Base-by-base conservation (phyloP, 1,140 invertebrate genomes). In the Drosophila dunni region DNA sequence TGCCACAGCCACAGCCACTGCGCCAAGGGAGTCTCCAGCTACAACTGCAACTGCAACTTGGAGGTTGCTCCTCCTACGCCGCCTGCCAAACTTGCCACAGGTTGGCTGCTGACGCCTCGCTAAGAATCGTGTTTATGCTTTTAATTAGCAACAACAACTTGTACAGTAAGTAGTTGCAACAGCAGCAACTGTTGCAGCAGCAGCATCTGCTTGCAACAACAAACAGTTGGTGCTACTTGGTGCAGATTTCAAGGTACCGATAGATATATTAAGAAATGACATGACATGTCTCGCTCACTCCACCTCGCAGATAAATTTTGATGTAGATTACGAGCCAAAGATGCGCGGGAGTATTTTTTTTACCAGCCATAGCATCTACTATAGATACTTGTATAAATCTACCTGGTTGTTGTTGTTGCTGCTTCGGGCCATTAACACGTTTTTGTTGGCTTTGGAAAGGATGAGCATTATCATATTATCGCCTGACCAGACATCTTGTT, bases 111-210 rank as follows among this genome's bases (percentile, higher is more conserved):
- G 75, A 89, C 84, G 84, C 84, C 84, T 89, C 77, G 84, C 78
- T 89, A 90, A 89, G 84, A 89, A 90, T 89, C 84, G 84, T 89
- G 84, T 89, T 89, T 89, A 89, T 89, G 84, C 84, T 89, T 89
- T 89, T 89, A 89, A 89, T 89, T 89, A 89, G 84, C 84, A 89
- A 89, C 84, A 89, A 89, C 84, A 89, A 89, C 84, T 90, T 89
- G 81, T 89, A 86, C 83, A 86, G 82, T 86, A 86, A 81, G 82
- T 81, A 86, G 81, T 81, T 79, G 79, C 62, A 48, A 60, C 75
- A 78, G 53, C 75, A 63, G 20, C 61, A 65, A 11, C 79, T 64
- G 20, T 65, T 36, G 20, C 64, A 70, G 56, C 50, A 36, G 13
- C 56, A 66, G 29, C 63, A 45, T 24, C 62, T 61, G 69, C 73